Percentiles rank a stretch among this genome's conserved stretches.
These are phyloP conservation scores for Muricea muricata DNA, from an alignment of 92 coral and sea anemone genomes.

Conservation along the genomic window DNA sequence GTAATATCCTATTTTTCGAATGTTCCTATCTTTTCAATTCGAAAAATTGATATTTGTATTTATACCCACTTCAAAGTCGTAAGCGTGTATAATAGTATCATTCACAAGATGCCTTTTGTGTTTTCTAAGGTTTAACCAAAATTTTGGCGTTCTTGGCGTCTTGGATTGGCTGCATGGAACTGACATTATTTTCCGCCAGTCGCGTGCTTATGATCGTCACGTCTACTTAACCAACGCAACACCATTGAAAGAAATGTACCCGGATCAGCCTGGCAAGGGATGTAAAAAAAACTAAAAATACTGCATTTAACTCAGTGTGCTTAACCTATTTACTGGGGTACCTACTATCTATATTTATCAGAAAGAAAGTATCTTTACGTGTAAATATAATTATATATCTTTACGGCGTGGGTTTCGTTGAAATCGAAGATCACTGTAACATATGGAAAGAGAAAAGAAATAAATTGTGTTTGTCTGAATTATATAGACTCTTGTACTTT, in stretches of 20 bases:
- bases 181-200: constrained; percentile 84
- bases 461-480: too few relatives aligned
- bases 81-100: not conserved
- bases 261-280: constrained; percentile 74
- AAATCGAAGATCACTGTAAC: not conserved
- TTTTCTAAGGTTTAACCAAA: constrained; percentile 80
- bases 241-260: constrained; percentile 81
- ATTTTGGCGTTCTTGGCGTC: constrained; percentile 97
- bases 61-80: too few relatives aligned
- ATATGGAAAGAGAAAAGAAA: not conserved
- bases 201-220: constrained; percentile 94
- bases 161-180: constrained; percentile 97
- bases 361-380: not conserved
- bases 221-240: constrained; percentile 76
- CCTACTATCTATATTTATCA: not conserved
- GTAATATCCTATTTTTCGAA: too few relatives aligned
- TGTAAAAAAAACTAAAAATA: constrained; percentile 58
- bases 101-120: not conserved
- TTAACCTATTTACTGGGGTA: not conserved
- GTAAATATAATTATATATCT: not conserved
- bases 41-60: too few relatives aligned
- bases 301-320: not conserved
- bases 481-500: too few relatives aligned
- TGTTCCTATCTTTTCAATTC: too few relatives aligned
- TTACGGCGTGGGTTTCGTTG: not conserved